Evolutionary conservation across 37 sponge, comb jelly and placozoan species (phyloP), one percentile per base, ranked within the genome.

Genomic region (Spongia lamella): DNA sequence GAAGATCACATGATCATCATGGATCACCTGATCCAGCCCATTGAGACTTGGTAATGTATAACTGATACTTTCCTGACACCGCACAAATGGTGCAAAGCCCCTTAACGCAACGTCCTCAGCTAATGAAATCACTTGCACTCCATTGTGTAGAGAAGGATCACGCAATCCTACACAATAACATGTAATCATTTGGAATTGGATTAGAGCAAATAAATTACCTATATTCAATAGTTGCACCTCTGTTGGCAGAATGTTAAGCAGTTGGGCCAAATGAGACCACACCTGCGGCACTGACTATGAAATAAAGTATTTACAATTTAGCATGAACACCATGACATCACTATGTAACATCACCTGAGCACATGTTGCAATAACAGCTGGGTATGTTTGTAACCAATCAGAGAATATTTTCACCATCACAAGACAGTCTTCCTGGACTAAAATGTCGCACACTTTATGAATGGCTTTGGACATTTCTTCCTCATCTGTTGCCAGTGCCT

Each of bases 161-260:
- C 9, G 47, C 47, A 43, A 43, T 43, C 47, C 47, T 43, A 43
- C 47, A 43, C 9, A 5, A 43, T 9, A 43, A 43, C 47, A 43
- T 13, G 9, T 43, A 9, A 43, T 43, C 7, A 43, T 9, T 13
- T 9, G 9, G 9, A 43, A 5, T 9, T 43, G n/a, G n/a, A n/a
- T 60, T 24, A 11, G 20, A 7, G 7, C 34, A 63, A 7, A 16
- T 16, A 1, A 66, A 34, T 5, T 66, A 75, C 76, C 47, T 22
- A 66, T 5, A 33, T 27, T 31, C 32, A 31, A 17, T 17, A 78
- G 31, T 38, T 79, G 58, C 2, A 60, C 60, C 61, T 74, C 77
- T 38, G 77, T 39, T 17, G 95, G 95, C 9, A 94, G 75, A 43
- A 89, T 74, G 72, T 94, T 94, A 21, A 94, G 88, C 20, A 94